Conservation (phyloP, 2,888 invertebrate species). For the Cheilosia vernalis region DNA sequence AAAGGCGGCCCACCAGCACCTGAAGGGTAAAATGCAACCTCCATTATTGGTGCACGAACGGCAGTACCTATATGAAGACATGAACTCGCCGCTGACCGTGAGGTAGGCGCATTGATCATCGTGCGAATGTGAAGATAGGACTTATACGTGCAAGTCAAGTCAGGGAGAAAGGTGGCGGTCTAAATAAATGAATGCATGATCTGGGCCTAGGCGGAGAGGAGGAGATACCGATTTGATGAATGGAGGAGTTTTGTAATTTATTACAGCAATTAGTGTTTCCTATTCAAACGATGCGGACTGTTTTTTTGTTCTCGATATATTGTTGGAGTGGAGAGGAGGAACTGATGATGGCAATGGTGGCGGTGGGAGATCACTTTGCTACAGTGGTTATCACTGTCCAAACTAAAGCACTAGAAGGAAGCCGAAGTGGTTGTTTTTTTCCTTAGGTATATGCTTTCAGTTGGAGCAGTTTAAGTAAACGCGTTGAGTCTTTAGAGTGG, state of each 20-base stretch:
- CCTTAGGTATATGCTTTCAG: too few species aligned
- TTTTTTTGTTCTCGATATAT: slow-evolving; percentile 9
- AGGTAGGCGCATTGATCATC: slow-evolving; percentile 62
- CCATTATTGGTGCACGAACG: background rate
- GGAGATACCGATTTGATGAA: slow-evolving; percentile 51
- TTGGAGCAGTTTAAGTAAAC: too few species aligned
- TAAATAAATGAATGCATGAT: background rate
- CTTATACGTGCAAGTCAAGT: background rate
- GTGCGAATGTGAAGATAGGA: slow-evolving; percentile 41
- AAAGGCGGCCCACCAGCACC: slow-evolving; percentile 17
- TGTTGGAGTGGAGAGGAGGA: slow-evolving; percentile 3
- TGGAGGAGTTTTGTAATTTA: slow-evolving; percentile 60
- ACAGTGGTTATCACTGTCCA: too few species aligned
- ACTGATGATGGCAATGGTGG: background rate
- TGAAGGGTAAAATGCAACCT: slow-evolving; percentile 23
- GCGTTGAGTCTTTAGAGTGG: too few species aligned
- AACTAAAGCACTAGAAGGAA: too few species aligned
- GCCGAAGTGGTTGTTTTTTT: too few species aligned
- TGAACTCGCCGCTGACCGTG: slow-evolving; percentile 30
- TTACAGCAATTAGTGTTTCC: slow-evolving; percentile 68
- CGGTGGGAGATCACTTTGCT: background rate
- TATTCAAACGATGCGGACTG: slow-evolving; percentile 37
- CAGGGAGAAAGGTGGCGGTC: background rate
- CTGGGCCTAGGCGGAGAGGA: slow-evolving; percentile 8
- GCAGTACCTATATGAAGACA: background rate